phyloP scores from a whole-genome alignment of 2,888 invertebrate genomes.

The Philereme transversata region DNA sequence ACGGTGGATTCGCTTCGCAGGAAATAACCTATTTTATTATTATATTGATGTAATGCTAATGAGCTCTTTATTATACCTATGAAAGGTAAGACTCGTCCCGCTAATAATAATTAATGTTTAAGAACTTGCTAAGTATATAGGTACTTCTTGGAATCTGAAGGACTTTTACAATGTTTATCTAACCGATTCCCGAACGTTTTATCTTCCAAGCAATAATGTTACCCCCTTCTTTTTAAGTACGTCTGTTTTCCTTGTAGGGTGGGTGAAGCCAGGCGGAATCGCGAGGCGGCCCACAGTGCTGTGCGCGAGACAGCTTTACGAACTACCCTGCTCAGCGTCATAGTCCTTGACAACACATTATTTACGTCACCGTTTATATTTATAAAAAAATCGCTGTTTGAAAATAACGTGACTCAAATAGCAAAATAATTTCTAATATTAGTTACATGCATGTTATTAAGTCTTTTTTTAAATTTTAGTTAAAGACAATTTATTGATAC shows the following conservation, averaged over 20 bases:
- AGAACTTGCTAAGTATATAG: too few species aligned
- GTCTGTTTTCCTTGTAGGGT: slow-evolving; percentile 44
- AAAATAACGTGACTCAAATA: not conserved
- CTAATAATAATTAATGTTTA: too few species aligned
- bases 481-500: too few species aligned
- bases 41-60: too few species aligned
- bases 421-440: not conserved
- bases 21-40: too few species aligned
- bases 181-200: not conserved
- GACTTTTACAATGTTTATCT: not conserved
- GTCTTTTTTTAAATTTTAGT: too few species aligned
- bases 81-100: too few species aligned
- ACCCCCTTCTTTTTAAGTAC: slow-evolving; percentile 3
- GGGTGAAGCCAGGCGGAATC: slow-evolving; percentile 49
- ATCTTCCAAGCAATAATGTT: not conserved
- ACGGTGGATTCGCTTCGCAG: not conserved
- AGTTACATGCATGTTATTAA: slow-evolving; percentile 3
- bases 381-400: slow-evolving; percentile 3
- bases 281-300: slow-evolving; percentile 47
- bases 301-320: slow-evolving; percentile 56
- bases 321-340: slow-evolving; percentile 39
- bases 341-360: slow-evolving; percentile 28
- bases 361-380: slow-evolving; percentile 22
- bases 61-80: too few species aligned
- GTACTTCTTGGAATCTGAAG: too few species aligned